Conservation (phyloP, 2,888 invertebrate species). For the Oasisia sp. region DNA sequence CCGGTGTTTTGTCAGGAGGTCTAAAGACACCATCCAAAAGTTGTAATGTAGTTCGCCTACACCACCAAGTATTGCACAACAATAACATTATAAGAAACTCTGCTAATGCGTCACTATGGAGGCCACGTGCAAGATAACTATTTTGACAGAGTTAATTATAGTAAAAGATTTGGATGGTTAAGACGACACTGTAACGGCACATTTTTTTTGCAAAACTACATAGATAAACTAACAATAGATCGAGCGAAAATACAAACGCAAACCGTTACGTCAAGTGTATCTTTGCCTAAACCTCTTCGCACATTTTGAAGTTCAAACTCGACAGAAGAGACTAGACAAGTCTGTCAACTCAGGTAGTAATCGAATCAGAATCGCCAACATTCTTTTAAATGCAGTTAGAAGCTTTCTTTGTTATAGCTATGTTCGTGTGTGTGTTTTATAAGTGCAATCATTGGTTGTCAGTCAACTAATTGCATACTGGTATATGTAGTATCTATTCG, state of each 20-base stretch:
- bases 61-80: not conserved
- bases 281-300: not conserved
- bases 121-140: not conserved
- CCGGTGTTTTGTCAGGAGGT: no score
- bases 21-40: not conserved
- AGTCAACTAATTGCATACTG: not conserved
- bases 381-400: no score
- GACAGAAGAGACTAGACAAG: not conserved
- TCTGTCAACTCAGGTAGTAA: not conserved
- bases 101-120: not conserved
- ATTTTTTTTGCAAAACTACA: not conserved
- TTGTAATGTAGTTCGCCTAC: not conserved
- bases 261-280: not conserved
- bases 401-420: no score
- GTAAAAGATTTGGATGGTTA: not conserved
- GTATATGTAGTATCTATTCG: not conserved
- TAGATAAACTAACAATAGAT: not conserved
- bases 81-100: not conserved
- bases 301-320: not conserved
- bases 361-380: no score
- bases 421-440: no score
- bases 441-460: no score
- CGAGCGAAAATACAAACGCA: not conserved
- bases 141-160: no score
- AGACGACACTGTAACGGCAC: not conserved